Base-by-base conservation (phyloP, 2,888 invertebrate genomes). In the Zaprionus bogoriensis region DNA sequence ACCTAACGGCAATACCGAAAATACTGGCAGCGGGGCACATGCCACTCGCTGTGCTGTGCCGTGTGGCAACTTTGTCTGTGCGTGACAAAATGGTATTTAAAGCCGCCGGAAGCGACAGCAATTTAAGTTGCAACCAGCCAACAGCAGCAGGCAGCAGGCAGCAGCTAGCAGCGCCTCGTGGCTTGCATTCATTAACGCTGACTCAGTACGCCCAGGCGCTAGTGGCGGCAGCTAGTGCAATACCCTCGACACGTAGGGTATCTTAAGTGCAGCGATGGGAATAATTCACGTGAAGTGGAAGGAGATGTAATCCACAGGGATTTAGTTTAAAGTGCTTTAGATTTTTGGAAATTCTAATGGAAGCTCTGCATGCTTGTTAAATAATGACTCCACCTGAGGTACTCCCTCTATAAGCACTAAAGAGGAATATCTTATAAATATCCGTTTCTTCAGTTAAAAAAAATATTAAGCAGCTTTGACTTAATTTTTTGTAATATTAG, bases 61-160 rank as follows among this genome's bases (percentile, higher is more conserved):
- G 14, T 64, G 36, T 19, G 54, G 71, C 75, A 80, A 75, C 75
- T 64, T 77, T 71, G 75, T 80, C 81, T 80, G 89, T 90, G 90
- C 90, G 90, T 90, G 90, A 90, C 90, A 89, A 84, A 73, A 79
- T 81, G 86, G 88, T 86, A 90, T 89, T 90, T 90, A 89, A 87
- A 88, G 82, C 84, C 78, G 77, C 88, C 89, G 90, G 90, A 89
- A 89, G 89, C 87, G 87, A 84, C 87, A 89, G 88, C 89, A 89
- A 89, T 89, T 89, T 89, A 89, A 89, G 88, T 88, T 89, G 82
- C 88, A 78, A 58, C 68, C 76, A 76, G 14, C 32, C n/a, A n/a
- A n/a, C n/a, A n/a, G n/a, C n/a, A n/a, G n/a, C n/a, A n/a, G n/a
- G n/a, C n/a, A n/a, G n/a, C n/a, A n/a, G n/a, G n/a, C n/a, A n/a